A percentile compares a stretch with the other conserved stretches of the same genome.
These are phyloP conservation scores for Suricata suricatta DNA, from an alignment of 2,113 vertebrate species.

Conservation along the genomic window DNA sequence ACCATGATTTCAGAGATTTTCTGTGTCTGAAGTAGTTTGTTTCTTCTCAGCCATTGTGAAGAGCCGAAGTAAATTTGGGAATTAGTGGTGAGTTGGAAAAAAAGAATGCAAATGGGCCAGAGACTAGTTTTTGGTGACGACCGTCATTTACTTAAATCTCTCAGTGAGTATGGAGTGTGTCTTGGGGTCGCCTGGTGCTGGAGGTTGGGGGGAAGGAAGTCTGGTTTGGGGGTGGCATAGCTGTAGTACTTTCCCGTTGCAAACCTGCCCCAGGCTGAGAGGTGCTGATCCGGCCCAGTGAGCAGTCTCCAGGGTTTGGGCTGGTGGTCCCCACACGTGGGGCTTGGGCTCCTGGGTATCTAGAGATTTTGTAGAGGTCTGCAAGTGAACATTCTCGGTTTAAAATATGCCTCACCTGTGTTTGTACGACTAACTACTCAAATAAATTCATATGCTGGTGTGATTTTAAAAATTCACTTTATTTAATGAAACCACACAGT, in stretches of 20 bases:
- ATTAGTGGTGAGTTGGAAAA: not conserved
- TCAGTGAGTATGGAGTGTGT: not conserved
- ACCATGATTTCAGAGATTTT: not conserved
- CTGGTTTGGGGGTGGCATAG: not conserved
- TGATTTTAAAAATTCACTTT: not conserved
- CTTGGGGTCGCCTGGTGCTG: not conserved
- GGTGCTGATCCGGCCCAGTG: not conserved
- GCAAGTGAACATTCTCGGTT: not conserved
- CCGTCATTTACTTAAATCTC: not conserved
- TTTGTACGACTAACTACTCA: not conserved
- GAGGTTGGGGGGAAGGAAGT: not conserved
- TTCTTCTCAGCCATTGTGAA: slow-evolving; percentile 12
- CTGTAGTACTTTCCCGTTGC: not conserved
- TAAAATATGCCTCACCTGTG: not conserved
- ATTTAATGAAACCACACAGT: not conserved
- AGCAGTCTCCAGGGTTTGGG: not conserved
- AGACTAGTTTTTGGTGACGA: not conserved
- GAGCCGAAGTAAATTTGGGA: not conserved
- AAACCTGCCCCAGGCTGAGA: not conserved
- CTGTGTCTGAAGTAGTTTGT: not conserved
- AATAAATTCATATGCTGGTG: not conserved
- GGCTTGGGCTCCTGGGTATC: not conserved
- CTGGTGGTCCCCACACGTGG: not conserved
- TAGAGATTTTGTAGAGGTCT: not conserved
- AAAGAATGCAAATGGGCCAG: not conserved